Conservation (phyloP, 2,113 vertebrate genomes). For the Chionomys nivalis region DNA sequence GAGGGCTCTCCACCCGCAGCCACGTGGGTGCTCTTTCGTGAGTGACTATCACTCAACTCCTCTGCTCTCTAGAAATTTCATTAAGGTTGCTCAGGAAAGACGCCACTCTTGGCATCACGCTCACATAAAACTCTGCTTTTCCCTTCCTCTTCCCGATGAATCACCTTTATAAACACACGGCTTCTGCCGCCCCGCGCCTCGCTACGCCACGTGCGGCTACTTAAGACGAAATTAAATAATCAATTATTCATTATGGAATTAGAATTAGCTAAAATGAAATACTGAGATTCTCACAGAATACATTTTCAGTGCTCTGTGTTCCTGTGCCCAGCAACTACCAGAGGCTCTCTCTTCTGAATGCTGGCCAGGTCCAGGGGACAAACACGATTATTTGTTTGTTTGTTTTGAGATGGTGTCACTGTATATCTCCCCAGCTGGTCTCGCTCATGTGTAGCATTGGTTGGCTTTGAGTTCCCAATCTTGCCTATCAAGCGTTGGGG, state of each 20-base stretch:
- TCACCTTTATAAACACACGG: background rate
- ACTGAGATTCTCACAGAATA: background rate
- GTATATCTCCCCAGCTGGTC: background rate
- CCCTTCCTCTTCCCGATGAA: background rate
- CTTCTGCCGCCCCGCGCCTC: background rate
- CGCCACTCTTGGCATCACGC: background rate
- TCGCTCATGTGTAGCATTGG: background rate
- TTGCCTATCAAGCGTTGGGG: background rate
- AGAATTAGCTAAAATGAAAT: background rate
- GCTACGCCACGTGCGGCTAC: background rate
- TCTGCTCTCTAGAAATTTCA: background rate
- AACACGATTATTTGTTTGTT: background rate
- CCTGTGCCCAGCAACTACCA: background rate
- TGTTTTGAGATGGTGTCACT: background rate
- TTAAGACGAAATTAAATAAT: conserved; percentile 33
- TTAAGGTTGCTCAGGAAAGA: background rate
- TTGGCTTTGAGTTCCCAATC: background rate
- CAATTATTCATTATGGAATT: background rate
- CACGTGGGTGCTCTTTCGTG: background rate
- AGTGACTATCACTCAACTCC: background rate
- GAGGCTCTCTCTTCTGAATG: fast-evolving
- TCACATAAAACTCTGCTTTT: background rate
- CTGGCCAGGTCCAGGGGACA: background rate
- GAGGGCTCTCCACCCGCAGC: background rate
- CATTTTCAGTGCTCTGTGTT: background rate